Base-by-base conservation (phyloP, 2,888 invertebrate species). In the Drosophila anomalata region DNA sequence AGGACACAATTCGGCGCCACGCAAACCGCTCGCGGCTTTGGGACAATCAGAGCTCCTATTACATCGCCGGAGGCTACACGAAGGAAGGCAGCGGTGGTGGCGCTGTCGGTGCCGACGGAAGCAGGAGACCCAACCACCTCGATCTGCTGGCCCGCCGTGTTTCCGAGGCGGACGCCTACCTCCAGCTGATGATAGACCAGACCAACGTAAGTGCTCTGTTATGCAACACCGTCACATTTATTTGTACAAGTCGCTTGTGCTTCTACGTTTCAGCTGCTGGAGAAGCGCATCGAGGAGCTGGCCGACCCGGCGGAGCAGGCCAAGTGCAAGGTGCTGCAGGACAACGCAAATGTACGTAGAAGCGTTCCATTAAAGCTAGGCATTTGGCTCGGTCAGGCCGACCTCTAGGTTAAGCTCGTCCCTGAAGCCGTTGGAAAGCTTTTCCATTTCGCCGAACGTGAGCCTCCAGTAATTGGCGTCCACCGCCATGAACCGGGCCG, bases 131-230 rank as follows among this genome's bases (percentile, higher is more conserved):
- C 65, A 92, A 91, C 85, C 90, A 91, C 73, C 90, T 94, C 73
- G 93, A 92, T 89, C 96, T 97, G 90, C 95, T 98, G 87, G 98
- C 98, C 92, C 95, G 96, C 65, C 96, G 98, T 90, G 95, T 99
- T 58, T 94, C 97, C 0, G 99, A 99, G 93, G 98, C 99, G 0
- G 99, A 99, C 93, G 97, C 97, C 20, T 99, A 98, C 92, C 94
- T 99, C 65, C 98, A 98, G 93, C 94, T 99, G 75, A 95, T 99
- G 93, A 99, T 99, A 76, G 97, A 98, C 86, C 97, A 98, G 92
- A 96, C 97, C 56, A 94, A 95, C 92, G 96, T 96, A 89, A 93
- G 93, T 86, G 29, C 11, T n/a, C 9, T n/a, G 6, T 42, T 42
- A 42, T 42, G n/a, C 17, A 20, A 54, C 33, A 55, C 26, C 39